phyloP scores from a whole-genome alignment of 2,797 vertebrate genomes.

The Bradypodion pumilum region DNA sequence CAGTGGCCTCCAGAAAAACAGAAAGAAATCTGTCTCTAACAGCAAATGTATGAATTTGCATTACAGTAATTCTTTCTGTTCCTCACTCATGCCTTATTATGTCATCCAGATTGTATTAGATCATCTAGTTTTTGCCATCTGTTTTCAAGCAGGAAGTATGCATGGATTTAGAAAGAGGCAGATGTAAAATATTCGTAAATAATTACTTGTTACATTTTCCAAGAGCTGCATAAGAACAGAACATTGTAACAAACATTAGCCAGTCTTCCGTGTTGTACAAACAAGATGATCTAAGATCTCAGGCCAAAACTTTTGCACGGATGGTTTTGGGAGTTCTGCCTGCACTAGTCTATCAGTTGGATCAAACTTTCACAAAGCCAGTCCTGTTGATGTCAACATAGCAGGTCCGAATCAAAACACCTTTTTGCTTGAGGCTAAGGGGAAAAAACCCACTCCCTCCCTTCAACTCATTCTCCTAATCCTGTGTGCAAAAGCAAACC shows the following conservation, averaged over 20 bases:
- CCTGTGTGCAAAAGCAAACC: background rate
- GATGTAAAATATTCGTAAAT: conserved; percentile 68
- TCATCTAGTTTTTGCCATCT: conserved; percentile 73
- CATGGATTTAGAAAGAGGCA: conserved; percentile 71
- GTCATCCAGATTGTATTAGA: conserved; percentile 67
- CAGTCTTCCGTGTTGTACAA: background rate
- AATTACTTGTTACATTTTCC: conserved; percentile 59
- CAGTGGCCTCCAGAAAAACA: conserved; percentile 36
- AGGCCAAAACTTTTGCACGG: background rate
- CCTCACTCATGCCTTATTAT: conserved; percentile 68
- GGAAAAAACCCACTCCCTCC: background rate
- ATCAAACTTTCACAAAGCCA: background rate
- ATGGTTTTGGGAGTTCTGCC: background rate
- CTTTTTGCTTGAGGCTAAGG: background rate
- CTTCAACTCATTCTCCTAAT: background rate
- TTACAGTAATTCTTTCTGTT: conserved; percentile 66
- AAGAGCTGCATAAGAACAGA: conserved; percentile 59
- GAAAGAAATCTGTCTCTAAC: conserved; percentile 47
- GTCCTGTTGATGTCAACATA: no score
- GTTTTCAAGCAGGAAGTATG: conserved; percentile 69
- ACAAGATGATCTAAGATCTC: background rate
- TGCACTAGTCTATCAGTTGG: background rate
- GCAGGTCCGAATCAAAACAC: background rate
- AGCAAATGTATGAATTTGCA: conserved; percentile 60
- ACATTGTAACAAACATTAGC: conserved; percentile 7